Conservation (phyloP, 2,113 vertebrate genomes). For the Hiodon tergisus region DNA sequence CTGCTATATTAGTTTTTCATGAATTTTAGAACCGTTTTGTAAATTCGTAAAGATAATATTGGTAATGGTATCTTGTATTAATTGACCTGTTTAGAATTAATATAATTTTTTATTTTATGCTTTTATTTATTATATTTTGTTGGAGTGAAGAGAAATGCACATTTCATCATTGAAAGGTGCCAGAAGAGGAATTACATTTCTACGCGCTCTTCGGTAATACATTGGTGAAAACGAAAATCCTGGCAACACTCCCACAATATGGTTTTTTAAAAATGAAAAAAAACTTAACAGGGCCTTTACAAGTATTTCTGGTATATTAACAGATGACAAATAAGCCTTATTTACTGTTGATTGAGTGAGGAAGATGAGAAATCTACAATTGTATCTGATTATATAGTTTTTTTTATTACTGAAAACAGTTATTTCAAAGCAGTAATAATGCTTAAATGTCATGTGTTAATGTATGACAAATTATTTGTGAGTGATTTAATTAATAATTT, state of each 20-base stretch:
- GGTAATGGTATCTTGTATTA: slow-evolving; percentile 20
- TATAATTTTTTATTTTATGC: slow-evolving; percentile 1
- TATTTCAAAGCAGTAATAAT: too few species aligned
- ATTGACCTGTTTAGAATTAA: slow-evolving; percentile 15
- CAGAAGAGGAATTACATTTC: background rate
- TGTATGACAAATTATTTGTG: too few species aligned
- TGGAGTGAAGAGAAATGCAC: slow-evolving; percentile 28
- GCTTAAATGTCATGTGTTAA: too few species aligned
- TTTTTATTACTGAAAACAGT: too few species aligned
- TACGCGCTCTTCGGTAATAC: background rate
- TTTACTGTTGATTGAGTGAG: too few species aligned
- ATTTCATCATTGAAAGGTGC: slow-evolving; percentile 25
- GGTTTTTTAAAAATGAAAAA: background rate
- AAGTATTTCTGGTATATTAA: too few species aligned
- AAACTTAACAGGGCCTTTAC: background rate
- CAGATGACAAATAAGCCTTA: too few species aligned
- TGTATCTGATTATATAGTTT: too few species aligned
- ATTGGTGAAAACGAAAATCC: background rate
- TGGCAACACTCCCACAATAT: background rate
- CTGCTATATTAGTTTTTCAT: background rate
- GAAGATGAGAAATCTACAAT: too few species aligned
- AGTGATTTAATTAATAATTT: too few species aligned
- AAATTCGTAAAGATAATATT: background rate
- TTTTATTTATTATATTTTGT: background rate
- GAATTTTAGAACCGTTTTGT: too few species aligned